Evolutionary conservation across 2,113 vertebrate genomes (phyloP).

Genomic region (Kryptolebias marmoratus): DNA sequence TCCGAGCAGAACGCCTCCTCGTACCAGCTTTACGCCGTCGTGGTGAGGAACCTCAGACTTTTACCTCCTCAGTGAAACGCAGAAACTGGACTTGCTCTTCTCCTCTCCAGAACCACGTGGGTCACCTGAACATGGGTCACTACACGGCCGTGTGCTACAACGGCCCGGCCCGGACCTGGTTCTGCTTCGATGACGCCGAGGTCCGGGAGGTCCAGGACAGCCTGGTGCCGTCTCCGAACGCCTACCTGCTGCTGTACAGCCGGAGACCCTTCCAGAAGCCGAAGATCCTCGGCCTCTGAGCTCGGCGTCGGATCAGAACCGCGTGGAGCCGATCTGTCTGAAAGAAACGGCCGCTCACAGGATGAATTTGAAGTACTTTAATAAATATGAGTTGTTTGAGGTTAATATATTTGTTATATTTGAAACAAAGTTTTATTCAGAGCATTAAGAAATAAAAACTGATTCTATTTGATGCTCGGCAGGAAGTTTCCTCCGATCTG

Average conservation of each 20-base stretch:
- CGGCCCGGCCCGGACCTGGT: conserved; percentile 78
- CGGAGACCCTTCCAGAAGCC: conserved; percentile 73
- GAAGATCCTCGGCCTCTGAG: conserved; percentile 52
- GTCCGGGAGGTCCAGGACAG: conserved; percentile 78
- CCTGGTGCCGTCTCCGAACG: conserved; percentile 80
- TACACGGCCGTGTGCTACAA: conserved; percentile 88
- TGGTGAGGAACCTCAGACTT: conserved; percentile 78
- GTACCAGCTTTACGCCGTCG: conserved; percentile 85
- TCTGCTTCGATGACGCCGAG: conserved; percentile 83
- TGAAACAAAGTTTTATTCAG: conserved; percentile 50
- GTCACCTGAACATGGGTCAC: conserved; percentile 87
- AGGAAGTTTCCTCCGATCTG: conserved; percentile 2
- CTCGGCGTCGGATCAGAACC: too few relatives aligned
- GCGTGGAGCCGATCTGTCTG: too few relatives aligned
- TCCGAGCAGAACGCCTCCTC: conserved; percentile 59
- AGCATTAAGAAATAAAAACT: conserved; percentile 55
- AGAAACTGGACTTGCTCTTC: not conserved
- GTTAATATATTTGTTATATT: conserved; percentile 74
- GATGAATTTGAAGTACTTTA: conserved; percentile 66
- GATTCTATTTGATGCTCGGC: conserved; percentile 65
- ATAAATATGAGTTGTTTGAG: conserved; percentile 72
- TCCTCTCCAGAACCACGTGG: conserved; percentile 84
- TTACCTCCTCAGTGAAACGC: too few relatives aligned
- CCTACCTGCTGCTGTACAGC: conserved; percentile 87
- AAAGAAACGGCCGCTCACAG: not conserved